A percentile compares a stretch with the other conserved stretches of the same genome.
phyloP scores from a whole-genome alignment of 1,140 invertebrate species.

The Zaprionus camerounensis region DNA sequence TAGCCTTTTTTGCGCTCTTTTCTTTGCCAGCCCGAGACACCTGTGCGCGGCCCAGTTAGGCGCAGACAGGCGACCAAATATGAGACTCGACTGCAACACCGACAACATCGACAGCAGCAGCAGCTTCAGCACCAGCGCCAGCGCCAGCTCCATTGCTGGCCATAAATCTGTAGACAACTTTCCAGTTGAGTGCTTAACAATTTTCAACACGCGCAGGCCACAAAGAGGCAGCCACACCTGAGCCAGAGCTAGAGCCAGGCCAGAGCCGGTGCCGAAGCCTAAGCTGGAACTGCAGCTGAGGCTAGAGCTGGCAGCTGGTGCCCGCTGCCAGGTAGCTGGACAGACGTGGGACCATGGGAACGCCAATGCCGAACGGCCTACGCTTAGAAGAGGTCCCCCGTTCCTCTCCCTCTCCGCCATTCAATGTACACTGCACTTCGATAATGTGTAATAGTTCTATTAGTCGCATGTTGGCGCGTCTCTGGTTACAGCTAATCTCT shows the following conservation, averaged over 20 bases:
- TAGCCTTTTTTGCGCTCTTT: constrained; percentile 26
- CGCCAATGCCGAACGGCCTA: constrained; percentile 47
- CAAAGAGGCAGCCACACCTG: constrained; percentile 54
- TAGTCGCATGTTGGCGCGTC: constrained; percentile 74
- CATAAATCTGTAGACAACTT: constrained; percentile 72
- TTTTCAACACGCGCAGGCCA: constrained; percentile 60
- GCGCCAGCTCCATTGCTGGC: constrained; percentile 36
- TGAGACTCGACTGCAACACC: constrained; percentile 20
- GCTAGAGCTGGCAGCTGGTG: constrained; percentile 31
- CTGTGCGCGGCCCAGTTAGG: constrained; percentile 59
- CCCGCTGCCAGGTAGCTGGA: constrained; percentile 6
- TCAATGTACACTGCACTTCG: constrained; percentile 33
- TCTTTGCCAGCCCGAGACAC: constrained; percentile 54
- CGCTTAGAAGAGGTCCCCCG: constrained; percentile 37
- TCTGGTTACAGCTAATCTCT: constrained; percentile 75
- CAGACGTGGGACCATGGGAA: constrained; percentile 58
- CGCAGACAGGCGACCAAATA: constrained; percentile 48
- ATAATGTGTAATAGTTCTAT: constrained; percentile 81
- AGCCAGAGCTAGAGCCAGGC: constrained; percentile 29
- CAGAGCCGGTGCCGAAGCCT: background rate
- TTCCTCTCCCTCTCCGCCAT: background rate
- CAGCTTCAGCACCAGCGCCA: constrained; percentile 9
- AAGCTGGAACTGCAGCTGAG: background rate
- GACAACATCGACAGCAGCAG: background rate
- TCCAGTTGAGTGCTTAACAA: constrained; percentile 68